phyloP scores from a whole-genome alignment of 2,797 vertebrate species.

The Psittacula echo region DNA sequence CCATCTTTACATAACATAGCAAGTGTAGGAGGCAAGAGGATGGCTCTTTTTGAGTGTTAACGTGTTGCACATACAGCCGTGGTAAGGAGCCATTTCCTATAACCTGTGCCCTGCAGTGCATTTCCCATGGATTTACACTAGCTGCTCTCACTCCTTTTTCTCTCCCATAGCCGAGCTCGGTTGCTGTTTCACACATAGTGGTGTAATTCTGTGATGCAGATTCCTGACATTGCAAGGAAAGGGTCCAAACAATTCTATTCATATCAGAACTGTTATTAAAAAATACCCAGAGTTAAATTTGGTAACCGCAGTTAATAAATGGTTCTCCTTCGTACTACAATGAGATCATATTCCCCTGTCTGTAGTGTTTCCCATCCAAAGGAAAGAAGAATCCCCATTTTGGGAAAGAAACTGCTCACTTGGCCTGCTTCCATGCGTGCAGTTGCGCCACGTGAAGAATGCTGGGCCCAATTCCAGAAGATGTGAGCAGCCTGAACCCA shows the following conservation, averaged over 20 bases:
- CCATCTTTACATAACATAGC: neutral
- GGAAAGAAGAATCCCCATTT: conserved; percentile 65
- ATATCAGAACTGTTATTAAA: conserved; percentile 20
- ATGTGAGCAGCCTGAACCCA: conserved; percentile 34
- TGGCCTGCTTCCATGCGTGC: conserved; percentile 64
- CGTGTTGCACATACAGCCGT: neutral
- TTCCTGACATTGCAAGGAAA: conserved; percentile 36
- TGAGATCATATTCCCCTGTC: conserved; percentile 7
- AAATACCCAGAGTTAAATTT: conserved; percentile 41
- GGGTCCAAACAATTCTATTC: conserved; percentile 13
- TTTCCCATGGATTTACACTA: conserved; percentile 14
- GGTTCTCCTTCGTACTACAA: conserved; percentile 1
- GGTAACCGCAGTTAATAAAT: conserved; percentile 40
- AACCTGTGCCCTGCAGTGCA: neutral
- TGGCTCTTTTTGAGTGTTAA: neutral
- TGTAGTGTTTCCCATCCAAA: conserved; percentile 44
- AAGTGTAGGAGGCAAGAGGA: conserved; percentile 10
- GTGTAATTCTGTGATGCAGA: neutral
- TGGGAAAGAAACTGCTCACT: conserved; percentile 62
- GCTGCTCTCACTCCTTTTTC: conserved; percentile 5
- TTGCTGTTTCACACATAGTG: neutral
- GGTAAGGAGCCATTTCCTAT: neutral
- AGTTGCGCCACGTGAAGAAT: conserved; percentile 9
- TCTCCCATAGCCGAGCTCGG: neutral
- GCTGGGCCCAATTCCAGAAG: conserved; percentile 56